Evolutionary conservation across 2,888 invertebrate genomes (phyloP).

Genomic region (Agapostemon virescens): DNA sequence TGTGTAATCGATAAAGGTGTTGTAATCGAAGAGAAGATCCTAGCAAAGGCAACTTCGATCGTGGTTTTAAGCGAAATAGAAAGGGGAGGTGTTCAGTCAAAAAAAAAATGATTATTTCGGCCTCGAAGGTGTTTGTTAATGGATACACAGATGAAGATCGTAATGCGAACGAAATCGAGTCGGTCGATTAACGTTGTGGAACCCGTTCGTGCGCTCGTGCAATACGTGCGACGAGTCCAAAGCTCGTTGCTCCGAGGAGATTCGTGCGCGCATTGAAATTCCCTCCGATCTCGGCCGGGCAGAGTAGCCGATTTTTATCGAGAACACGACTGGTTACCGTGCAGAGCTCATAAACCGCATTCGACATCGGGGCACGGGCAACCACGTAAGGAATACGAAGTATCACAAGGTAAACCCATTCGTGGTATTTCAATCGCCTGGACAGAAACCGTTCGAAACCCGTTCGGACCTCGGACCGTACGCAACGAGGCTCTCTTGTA

Average conservation of each 20-base stretch:
- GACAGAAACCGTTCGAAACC: slow-evolving; percentile 54
- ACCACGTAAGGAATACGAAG: slow-evolving; percentile 65
- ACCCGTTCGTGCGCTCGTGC: slow-evolving; percentile 60
- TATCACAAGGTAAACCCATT: slow-evolving; percentile 56
- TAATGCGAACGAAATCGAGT: slow-evolving; percentile 36
- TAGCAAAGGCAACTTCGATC: no score
- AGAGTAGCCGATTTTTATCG: slow-evolving; percentile 70
- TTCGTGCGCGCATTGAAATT: slow-evolving; percentile 69
- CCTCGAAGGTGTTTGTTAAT: not conserved
- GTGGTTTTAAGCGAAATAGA: not conserved
- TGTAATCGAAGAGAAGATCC: not conserved
- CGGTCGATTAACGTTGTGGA: slow-evolving; percentile 60
- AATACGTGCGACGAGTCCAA: slow-evolving; percentile 65
- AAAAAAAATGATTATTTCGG: not conserved
- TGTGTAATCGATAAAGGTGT: no score
- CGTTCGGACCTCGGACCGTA: slow-evolving; percentile 30
- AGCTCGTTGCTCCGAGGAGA: slow-evolving; percentile 48
- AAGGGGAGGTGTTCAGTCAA: not conserved
- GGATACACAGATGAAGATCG: not conserved
- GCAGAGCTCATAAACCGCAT: slow-evolving; percentile 67
- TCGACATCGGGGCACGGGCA: slow-evolving; percentile 63
- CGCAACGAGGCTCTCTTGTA: slow-evolving; percentile 20
- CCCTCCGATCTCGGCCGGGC: slow-evolving; percentile 59
- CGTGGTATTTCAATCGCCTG: slow-evolving; percentile 57
- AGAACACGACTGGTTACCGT: slow-evolving; percentile 67